These are phyloP conservation scores for Caenorhabditis tropicalis DNA, from an alignment of 1,140 invertebrate genomes.

Conservation along the genomic window DNA sequence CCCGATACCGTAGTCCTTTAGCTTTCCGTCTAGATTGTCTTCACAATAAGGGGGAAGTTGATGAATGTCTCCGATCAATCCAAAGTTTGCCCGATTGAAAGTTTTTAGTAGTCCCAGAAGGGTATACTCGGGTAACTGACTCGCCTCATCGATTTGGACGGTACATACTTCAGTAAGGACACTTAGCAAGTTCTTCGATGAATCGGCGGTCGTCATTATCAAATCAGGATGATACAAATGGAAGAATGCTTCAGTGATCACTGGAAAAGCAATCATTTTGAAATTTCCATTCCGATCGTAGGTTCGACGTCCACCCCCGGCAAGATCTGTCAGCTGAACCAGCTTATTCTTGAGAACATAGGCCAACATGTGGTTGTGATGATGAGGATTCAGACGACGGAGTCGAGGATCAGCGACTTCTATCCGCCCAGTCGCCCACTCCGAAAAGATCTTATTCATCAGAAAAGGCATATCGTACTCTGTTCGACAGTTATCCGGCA, in stretches of 20 bases:
- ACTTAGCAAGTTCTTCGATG: background rate
- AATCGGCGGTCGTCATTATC: background rate
- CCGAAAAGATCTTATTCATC: background rate
- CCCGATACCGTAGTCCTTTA: background rate
- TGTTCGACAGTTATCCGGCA: background rate
- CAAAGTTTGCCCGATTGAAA: background rate
- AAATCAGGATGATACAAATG: background rate
- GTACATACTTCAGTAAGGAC: background rate
- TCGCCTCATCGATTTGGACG: slow-evolving; percentile 12
- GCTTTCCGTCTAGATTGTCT: background rate
- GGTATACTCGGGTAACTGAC: background rate
- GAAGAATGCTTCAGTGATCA: background rate
- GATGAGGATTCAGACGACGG: background rate
- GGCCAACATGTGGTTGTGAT: background rate
- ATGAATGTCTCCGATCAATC: slow-evolving; percentile 21
- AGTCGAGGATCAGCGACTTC: background rate
- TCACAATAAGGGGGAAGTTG: slow-evolving; percentile 3
- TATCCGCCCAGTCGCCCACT: background rate
- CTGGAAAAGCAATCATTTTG: background rate
- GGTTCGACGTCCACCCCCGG: too few relatives aligned
- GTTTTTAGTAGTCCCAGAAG: background rate
- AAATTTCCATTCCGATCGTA: background rate
- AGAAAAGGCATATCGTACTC: background rate
- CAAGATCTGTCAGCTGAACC: background rate
- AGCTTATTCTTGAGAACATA: background rate